Conservation (phyloP, 2,888 invertebrate genomes). For the Rotaria macrura region DNA sequence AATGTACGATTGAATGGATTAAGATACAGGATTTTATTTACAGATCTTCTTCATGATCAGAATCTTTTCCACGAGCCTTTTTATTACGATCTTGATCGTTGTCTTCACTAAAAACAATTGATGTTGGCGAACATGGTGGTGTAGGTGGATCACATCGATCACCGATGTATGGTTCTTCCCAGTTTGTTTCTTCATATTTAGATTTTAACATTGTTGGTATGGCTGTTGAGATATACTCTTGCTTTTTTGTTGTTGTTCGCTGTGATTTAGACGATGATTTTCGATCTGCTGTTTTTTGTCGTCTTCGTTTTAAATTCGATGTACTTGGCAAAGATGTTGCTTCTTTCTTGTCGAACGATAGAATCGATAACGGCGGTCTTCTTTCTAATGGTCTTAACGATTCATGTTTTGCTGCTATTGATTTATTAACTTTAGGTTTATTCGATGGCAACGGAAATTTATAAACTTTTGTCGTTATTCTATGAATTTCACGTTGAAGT, state of each 20-base stretch:
- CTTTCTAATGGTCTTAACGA: not conserved
- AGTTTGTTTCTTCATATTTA: not conserved
- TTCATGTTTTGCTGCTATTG: not conserved
- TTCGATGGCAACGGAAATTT: not conserved
- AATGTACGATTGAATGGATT: too few relatives aligned
- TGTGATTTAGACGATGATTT: not conserved
- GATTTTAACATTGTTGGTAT: not conserved
- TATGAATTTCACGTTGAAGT: not conserved
- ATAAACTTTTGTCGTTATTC: not conserved
- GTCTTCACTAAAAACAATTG: not conserved
- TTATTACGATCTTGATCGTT: not conserved
- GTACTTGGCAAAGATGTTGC: not conserved
- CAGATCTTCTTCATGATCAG: not conserved
- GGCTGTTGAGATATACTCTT: not conserved
- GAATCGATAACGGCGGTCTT: not conserved
- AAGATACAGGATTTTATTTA: too few relatives aligned
- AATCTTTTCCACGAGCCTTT: not conserved
- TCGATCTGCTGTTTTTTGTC: not conserved
- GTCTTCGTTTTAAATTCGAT: not conserved
- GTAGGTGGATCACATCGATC: not conserved
- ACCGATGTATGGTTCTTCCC: not conserved
- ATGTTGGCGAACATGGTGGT: not conserved
- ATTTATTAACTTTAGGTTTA: not conserved
- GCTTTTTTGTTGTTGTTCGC: not conserved
- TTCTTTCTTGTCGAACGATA: not conserved